Evolutionary conservation across 2,113 vertebrate species (phyloP), one percentile per base, ranked within the genome.

Genomic region (Rallus limicola): DNA sequence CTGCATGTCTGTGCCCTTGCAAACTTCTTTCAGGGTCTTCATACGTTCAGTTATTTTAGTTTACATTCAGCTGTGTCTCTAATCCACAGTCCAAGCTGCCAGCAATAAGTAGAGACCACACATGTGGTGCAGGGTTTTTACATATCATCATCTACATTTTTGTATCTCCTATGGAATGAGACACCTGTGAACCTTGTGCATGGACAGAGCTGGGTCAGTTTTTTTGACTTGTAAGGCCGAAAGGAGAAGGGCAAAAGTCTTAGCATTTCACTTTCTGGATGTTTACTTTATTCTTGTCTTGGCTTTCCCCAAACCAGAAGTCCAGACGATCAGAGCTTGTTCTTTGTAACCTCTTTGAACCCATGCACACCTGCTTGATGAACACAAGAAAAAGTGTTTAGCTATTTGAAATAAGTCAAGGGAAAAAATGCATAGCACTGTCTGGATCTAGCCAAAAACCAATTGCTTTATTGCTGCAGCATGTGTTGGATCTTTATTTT

Each of bases 401-500:
- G 52, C 62, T 64, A 53, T 81, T 90, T 92, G 92, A 94, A 97
- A 92, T 93, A 96, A 97, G 56, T 91, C 63, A 91, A 36, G 78
- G 59, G 83, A 96, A 78, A 8, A 69, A 92, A 91, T 97, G 46
- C 69, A 72, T 36, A 90, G 52, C 82, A 80, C 74, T 89, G 88
- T 9, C 82, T 96, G 90, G 53, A 75, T 95, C 83, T 97, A 85
- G 92, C 85, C 67, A 29, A 86, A 89, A 95, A 96, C 75, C 62
- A 96, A 90, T 79, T 78, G 68, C 77, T 96, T 97, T 91, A 94
- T 97, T 96, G 70, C 90, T 97, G 76, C 67, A 96, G 68, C 53
- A 90, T 97, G 91, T 90, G 93, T 70, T 92, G 56, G 71, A 80
- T 84, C 77, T 97, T 97, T 97, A 77, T 95, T 94, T 94, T 88